These are phyloP conservation scores for Bhutanitis thaidina DNA, from an alignment of 2,888 invertebrate genomes.

Conservation along the genomic window DNA sequence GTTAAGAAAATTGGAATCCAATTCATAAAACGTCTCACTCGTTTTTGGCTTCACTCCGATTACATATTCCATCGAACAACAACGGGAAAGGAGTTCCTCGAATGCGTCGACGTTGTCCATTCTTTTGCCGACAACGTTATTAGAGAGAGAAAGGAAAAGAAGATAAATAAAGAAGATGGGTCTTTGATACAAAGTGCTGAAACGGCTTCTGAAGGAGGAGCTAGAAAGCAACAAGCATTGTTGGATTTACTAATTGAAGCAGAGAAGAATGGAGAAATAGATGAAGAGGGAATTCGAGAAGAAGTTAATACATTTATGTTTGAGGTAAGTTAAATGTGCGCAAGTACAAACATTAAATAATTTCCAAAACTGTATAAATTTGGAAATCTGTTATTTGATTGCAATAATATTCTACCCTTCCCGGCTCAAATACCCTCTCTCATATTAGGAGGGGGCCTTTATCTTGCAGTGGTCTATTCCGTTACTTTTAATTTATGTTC, in stretches of 20 bases:
- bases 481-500: no score
- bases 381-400: no score
- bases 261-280: conserved; percentile 78
- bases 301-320: conserved; percentile 89
- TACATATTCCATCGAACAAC: conserved; percentile 66
- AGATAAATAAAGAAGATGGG: conserved; percentile 5
- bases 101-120: conserved; percentile 67
- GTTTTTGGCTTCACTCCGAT: conserved; percentile 79
- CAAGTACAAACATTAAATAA: no score
- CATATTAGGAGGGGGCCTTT: no score
- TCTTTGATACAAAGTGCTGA: neutral
- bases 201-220: conserved; percentile 26
- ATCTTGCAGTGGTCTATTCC: no score
- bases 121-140: conserved; percentile 79
- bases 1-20: conserved; percentile 58
- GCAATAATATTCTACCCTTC: no score
- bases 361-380: no score
- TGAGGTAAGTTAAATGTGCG: conserved; percentile 79
- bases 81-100: conserved; percentile 66
- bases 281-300: conserved; percentile 82
- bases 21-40: conserved; percentile 43
- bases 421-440: no score
- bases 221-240: conserved; percentile 80
- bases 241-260: conserved; percentile 82
- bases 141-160: conserved; percentile 46